Percentiles rank a stretch among this genome's conserved stretches.
phyloP scores from a whole-genome alignment of 2,888 invertebrate genomes.

The Athripsodes cinereus region DNA sequence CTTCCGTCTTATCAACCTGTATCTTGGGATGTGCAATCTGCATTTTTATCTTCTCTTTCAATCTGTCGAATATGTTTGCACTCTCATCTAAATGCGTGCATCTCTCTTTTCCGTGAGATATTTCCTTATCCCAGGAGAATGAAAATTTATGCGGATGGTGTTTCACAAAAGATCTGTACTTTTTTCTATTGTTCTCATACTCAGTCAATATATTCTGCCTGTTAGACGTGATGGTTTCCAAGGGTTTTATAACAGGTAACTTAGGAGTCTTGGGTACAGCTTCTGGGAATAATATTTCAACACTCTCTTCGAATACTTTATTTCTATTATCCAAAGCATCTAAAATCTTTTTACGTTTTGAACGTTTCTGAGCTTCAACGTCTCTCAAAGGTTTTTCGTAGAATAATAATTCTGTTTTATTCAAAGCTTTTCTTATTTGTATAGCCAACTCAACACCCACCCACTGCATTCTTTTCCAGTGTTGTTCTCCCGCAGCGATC shows the following conservation, averaged over 20 bases:
- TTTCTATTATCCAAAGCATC: conserved; percentile 53
- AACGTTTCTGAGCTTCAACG: conserved; percentile 51
- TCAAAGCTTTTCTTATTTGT: conserved; percentile 57
- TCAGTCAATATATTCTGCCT: conserved; percentile 40
- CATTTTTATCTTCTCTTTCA: conserved; percentile 36
- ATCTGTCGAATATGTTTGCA: conserved; percentile 37
- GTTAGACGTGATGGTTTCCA: conserved; percentile 39
- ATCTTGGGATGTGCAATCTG: conserved; percentile 27
- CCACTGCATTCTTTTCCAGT: conserved; percentile 59
- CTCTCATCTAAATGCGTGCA: conserved; percentile 43
- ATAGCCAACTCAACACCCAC: conserved; percentile 59
- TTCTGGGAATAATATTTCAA: conserved; percentile 57
- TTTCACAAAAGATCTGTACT: conserved; percentile 39
- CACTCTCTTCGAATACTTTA: conserved; percentile 59
- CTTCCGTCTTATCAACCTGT: neutral
- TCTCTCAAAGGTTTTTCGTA: conserved; percentile 55
- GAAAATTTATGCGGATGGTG: conserved; percentile 44
- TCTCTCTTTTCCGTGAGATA: conserved; percentile 48
- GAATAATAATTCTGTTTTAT: conserved; percentile 53
- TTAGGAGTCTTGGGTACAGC: conserved; percentile 46
- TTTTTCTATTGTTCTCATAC: conserved; percentile 35
- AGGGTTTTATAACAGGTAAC: conserved; percentile 41
- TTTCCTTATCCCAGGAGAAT: conserved; percentile 53
- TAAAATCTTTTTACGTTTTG: conserved; percentile 52
- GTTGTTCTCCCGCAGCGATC: conserved; percentile 43